Evolutionary conservation across 2,888 invertebrate genomes (phyloP).

Genomic region (Stenolophus ochropezus): DNA sequence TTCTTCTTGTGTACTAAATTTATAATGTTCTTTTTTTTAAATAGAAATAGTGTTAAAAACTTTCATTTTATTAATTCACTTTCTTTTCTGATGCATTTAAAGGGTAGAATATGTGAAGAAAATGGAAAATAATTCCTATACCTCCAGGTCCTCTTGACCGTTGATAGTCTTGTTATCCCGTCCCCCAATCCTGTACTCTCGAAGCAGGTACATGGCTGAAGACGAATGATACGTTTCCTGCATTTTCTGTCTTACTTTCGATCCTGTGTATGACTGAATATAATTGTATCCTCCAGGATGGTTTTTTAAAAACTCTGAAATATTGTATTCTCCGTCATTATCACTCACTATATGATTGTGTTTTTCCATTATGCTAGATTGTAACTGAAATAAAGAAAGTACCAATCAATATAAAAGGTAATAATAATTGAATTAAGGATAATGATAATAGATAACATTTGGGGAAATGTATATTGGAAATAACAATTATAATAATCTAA

Average conservation of each 20-base stretch:
- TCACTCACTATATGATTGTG: conserved; percentile 68
- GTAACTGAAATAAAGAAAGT: background rate
- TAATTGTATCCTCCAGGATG: conserved; percentile 86
- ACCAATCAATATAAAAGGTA: background rate
- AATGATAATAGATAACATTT: background rate
- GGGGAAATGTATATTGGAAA: background rate
- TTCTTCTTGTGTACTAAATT: no score
- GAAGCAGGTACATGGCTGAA: conserved; percentile 80
- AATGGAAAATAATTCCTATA: no score
- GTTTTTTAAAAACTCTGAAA: conserved; percentile 79
- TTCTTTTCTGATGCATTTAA: no score
- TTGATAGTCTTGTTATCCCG: conserved; percentile 66
- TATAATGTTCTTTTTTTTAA: no score
- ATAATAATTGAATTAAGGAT: background rate
- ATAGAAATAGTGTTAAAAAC: no score
- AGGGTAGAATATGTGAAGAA: no score
- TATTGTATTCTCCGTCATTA: conserved; percentile 76
- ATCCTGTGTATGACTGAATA: conserved; percentile 76
- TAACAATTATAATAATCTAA: background rate
- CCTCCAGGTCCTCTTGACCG: conserved; percentile 72
- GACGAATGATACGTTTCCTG: conserved; percentile 77
- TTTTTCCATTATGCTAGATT: background rate
- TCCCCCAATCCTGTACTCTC: conserved; percentile 76
- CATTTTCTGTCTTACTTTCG: conserved; percentile 76
- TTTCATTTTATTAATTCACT: no score